Evolutionary conservation across 2,888 invertebrate species (phyloP).

Genomic region (Tuberolachnus salignus): DNA sequence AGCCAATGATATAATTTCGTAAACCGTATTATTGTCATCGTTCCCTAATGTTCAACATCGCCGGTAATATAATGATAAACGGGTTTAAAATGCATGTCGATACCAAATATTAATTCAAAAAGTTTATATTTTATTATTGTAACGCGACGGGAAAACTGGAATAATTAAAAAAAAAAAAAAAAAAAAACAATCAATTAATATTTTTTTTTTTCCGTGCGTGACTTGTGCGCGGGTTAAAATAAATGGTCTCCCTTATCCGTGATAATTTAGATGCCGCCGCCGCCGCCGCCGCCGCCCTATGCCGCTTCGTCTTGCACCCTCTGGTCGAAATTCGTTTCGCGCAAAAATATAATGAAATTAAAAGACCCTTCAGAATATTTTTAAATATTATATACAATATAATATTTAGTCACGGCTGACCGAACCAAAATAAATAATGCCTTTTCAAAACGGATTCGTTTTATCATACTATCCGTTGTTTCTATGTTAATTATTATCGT

Average conservation of each 20-base stretch:
- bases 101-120: too few relatives aligned
- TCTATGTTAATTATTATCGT: too few relatives aligned
- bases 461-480: too few relatives aligned
- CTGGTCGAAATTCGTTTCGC: slow-evolving; percentile 24
- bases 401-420: too few relatives aligned
- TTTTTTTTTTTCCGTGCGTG: slow-evolving; percentile 3
- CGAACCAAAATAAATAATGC: too few relatives aligned
- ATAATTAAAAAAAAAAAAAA: background rate
- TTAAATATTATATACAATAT: slow-evolving; percentile 20
- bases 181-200: slow-evolving; percentile 32
- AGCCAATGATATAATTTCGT: too few relatives aligned
- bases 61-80: too few relatives aligned
- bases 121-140: background rate
- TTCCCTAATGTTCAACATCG: too few relatives aligned
- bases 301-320: slow-evolving; percentile 16
- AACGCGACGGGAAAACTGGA: background rate
- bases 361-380: slow-evolving; percentile 27
- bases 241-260: slow-evolving; percentile 38
- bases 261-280: slow-evolving; percentile 31
- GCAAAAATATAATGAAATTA: slow-evolving; percentile 41
- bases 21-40: too few relatives aligned
- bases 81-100: too few relatives aligned
- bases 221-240: slow-evolving; percentile 23
- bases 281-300: too few relatives aligned
- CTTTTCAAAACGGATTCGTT: too few relatives aligned